Evolutionary conservation across 2,113 vertebrate genomes (phyloP).

Genomic region (Lagopus leucura): DNA sequence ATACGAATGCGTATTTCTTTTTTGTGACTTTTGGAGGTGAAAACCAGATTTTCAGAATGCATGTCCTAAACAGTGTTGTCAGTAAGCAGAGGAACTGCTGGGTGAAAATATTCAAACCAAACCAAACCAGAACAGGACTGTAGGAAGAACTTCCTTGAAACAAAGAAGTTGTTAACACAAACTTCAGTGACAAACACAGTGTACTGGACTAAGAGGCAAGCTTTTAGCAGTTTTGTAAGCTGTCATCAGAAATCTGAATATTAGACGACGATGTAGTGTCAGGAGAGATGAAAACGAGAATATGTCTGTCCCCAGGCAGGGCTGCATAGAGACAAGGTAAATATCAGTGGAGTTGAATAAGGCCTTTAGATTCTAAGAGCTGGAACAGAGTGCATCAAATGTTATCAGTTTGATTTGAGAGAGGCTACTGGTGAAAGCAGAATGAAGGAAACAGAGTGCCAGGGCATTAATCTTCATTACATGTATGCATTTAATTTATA

Average conservation of each 20-base stretch:
- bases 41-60: background rate
- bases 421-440: background rate
- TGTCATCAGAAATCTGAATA: background rate
- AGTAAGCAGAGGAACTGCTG: background rate
- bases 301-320: background rate
- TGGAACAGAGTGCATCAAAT: background rate
- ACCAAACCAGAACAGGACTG: background rate
- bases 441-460: background rate
- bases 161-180: background rate
- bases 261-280: background rate
- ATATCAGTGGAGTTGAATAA: background rate
- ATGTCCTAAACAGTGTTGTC: background rate
- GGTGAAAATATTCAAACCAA: background rate
- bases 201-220: background rate
- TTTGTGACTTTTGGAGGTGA: background rate
- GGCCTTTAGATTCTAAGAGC: background rate
- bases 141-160: background rate
- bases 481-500: background rate
- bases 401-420: background rate
- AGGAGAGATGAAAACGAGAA: background rate
- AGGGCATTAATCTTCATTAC: background rate
- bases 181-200: background rate
- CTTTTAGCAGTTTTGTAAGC: background rate
- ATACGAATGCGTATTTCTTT: background rate
- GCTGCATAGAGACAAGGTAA: background rate